Conservation (phyloP, 2,888 invertebrate genomes). For the Leucophora obtusa region DNA sequence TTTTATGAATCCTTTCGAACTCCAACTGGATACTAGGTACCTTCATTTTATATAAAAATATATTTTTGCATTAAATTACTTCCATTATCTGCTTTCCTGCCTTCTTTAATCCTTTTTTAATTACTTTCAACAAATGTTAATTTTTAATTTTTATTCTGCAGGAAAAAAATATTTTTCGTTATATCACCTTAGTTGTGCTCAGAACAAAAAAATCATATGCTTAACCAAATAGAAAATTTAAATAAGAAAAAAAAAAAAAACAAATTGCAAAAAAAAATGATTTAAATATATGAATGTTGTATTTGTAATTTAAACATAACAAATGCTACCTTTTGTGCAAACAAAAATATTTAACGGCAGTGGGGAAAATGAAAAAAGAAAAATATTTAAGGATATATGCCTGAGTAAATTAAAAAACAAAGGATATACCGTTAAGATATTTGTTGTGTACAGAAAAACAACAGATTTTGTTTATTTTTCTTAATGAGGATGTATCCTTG, state of each 20-base stretch:
- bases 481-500: conserved; percentile 31
- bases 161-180: conserved; percentile 30
- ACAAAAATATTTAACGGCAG: background rate
- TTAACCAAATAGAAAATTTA: conserved; percentile 32
- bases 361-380: background rate
- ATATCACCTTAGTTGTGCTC: conserved; percentile 25
- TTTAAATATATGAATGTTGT: background rate
- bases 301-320: background rate
- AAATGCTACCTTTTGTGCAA: conserved; percentile 30
- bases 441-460: conserved; percentile 10
- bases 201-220: conserved; percentile 34
- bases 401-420: conserved; percentile 45
- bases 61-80: conserved; percentile 20
- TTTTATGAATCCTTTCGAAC: no score
- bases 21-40: no score
- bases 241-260: background rate
- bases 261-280: background rate
- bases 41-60: background rate
- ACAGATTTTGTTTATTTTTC: background rate
- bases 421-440: conserved; percentile 27
- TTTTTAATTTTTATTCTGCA: conserved; percentile 31
- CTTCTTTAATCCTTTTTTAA: conserved; percentile 48
- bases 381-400: conserved; percentile 29
- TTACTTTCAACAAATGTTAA: conserved; percentile 41
- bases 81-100: conserved; percentile 23